A percentile compares a stretch with the other conserved stretches of the same genome.
Evolutionary conservation across 2,888 invertebrate species (phyloP).

Genomic region (Drosophila recens): DNA sequence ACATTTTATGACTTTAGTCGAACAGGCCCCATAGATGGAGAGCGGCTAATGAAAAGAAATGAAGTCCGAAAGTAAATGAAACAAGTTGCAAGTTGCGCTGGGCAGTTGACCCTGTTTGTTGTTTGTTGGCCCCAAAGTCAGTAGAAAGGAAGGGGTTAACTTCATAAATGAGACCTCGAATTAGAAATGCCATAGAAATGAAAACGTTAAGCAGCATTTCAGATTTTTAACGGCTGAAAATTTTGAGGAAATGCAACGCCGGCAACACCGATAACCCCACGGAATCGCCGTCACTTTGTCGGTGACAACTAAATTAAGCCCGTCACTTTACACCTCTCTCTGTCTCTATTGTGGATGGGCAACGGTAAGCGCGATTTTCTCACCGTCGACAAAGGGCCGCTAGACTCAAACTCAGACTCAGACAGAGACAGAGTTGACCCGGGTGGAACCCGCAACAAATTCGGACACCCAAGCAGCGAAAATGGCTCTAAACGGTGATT

Average conservation of each 20-base stretch:
- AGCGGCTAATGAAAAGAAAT: constrained; percentile 77
- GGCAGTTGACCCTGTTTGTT: constrained; percentile 46
- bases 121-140: constrained; percentile 1
- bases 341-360: not conserved
- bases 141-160: not conserved
- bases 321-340: constrained; percentile 41
- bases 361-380: constrained; percentile 65
- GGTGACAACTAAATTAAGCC: constrained; percentile 65
- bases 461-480: constrained; percentile 74
- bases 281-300: constrained; percentile 37
- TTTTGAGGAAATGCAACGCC: constrained; percentile 58
- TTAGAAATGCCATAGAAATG: constrained; percentile 62
- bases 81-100: constrained; percentile 58
- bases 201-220: constrained; percentile 68
- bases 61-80: constrained; percentile 68
- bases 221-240: constrained; percentile 56
- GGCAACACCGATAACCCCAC: constrained; percentile 22
- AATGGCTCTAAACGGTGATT: constrained; percentile 70
- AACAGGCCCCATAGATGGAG: constrained; percentile 58
- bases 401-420: not conserved
- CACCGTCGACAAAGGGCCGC: constrained; percentile 40
- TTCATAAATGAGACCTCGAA: constrained; percentile 59
- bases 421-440: constrained; percentile 30
- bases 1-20: constrained; percentile 73
- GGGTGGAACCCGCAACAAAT: constrained; percentile 61